Base-by-base conservation (phyloP, 2,888 invertebrate genomes). In the Diarsia dahlii region DNA sequence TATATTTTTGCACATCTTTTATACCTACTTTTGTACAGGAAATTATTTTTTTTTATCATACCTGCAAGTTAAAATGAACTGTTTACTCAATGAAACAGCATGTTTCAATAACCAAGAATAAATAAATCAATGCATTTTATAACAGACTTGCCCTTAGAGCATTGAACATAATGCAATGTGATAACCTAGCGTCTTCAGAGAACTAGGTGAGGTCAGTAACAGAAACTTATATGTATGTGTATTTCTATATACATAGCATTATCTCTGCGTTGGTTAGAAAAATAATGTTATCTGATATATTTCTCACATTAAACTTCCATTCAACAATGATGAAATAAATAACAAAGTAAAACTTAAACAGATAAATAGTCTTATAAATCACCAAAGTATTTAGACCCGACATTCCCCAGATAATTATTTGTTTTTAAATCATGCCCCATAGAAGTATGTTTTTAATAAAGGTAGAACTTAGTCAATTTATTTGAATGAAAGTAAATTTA, bases 171-270 rank as follows among this genome's bases (percentile, higher is more conserved):
- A 76, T 28, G 15, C 76, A 77, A 68, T 80, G 74, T 83, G 92
- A 91, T 92, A 92, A 92, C 90, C 89, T 83, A 88, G 76, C 56
- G 72, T 81, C 81, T 79, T 82, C 66, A 79, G 71, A 77, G 82
- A 90, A 88, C 87, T 89, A 87, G 86, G 84, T 78, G 86, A 89
- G 89, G 91, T 90, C 91, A 91, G 82, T 88, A 85, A 88, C 84
- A 86, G 74, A 84, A 77, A 65, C 71, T 70, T 70, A 66, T 52
- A 58, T n/a, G 9, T 81, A 75, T 28, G n/a, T 3, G 0, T 76
- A 62, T 39, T 6, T 13, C 12, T 20, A 2, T 58, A 72, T 20
- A 2, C 50, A 72, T 46, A 58, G n/a, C 15, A 34, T 39, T 74
- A 79, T 77, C 72, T 63, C 60, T 58, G 50, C 67, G 54, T 13